phyloP scores from a whole-genome alignment of 2,888 invertebrate species.

The Orgyia antiqua region DNA sequence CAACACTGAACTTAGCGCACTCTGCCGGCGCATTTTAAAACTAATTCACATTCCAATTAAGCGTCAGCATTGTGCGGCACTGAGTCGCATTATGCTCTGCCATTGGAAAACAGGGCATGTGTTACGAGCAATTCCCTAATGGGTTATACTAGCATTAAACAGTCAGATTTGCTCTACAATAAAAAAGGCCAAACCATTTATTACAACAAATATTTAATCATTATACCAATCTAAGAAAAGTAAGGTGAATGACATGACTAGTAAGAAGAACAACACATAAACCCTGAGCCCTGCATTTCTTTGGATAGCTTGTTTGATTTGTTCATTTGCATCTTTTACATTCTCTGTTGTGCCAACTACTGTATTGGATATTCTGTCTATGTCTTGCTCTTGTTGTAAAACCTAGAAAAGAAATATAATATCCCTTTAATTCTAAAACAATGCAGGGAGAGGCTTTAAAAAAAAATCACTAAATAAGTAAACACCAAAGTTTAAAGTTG shows the following conservation, averaged over 20 bases:
- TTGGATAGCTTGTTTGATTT: constrained; percentile 97
- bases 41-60: too few relatives aligned
- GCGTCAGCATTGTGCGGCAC: too few relatives aligned
- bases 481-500: too few relatives aligned
- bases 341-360: constrained; percentile 96
- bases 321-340: constrained; percentile 97
- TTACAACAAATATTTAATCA: constrained; percentile 76
- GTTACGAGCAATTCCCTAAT: too few relatives aligned
- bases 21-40: too few relatives aligned
- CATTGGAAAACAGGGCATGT: too few relatives aligned
- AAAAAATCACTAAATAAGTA: too few relatives aligned
- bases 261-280: constrained; percentile 95
- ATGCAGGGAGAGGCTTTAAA: background rate
- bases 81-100: too few relatives aligned
- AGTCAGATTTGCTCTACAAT: too few relatives aligned
- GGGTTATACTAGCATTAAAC: too few relatives aligned
- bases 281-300: constrained; percentile 96
- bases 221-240: constrained; percentile 99
- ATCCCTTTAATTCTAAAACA: background rate
- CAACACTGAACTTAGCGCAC: too few relatives aligned
- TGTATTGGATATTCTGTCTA: constrained; percentile 92
- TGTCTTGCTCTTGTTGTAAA: constrained; percentile 94
- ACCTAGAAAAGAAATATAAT: constrained; percentile 68
- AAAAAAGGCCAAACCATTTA: too few relatives aligned
- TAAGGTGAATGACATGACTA: constrained; percentile 97